Percentiles rank a stretch among this genome's conserved stretches.
Conservation (phyloP, 2,113 vertebrate species). For the Oreochromis niloticus region DNA sequence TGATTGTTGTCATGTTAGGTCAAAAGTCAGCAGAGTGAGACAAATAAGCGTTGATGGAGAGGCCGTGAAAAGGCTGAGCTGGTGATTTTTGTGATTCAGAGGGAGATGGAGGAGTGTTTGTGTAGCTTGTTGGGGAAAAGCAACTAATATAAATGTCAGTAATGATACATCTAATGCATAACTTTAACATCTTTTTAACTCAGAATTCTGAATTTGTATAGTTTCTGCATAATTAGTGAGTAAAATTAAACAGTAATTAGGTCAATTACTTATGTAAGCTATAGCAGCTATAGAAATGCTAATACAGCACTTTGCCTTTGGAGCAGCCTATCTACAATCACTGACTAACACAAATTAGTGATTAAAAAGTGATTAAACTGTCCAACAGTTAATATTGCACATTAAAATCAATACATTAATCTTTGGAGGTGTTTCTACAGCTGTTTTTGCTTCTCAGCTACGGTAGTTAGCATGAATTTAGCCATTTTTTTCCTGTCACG, state of each 20-base stretch:
- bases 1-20: constrained; percentile 21
- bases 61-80: constrained; percentile 34
- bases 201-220: not conserved
- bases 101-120: not conserved
- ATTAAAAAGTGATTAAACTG: not conserved
- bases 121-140: not conserved
- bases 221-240: not conserved
- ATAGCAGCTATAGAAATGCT: not conserved
- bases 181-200: not conserved
- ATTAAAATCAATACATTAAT: not conserved
- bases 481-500: not conserved
- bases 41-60: constrained; percentile 7
- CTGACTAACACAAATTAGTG: not conserved
- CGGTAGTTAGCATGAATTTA: not conserved
- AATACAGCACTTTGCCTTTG: not conserved
- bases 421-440: not conserved
- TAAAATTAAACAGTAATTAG: not conserved
- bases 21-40: constrained; percentile 29
- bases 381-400: not conserved
- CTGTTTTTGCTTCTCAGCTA: not conserved
- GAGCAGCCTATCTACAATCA: not conserved
- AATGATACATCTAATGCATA: not conserved
- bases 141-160: not conserved
- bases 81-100: not conserved
- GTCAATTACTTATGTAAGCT: not conserved